Base-by-base conservation (phyloP, 2,113 vertebrate genomes). In the Callipepla californica region DNA sequence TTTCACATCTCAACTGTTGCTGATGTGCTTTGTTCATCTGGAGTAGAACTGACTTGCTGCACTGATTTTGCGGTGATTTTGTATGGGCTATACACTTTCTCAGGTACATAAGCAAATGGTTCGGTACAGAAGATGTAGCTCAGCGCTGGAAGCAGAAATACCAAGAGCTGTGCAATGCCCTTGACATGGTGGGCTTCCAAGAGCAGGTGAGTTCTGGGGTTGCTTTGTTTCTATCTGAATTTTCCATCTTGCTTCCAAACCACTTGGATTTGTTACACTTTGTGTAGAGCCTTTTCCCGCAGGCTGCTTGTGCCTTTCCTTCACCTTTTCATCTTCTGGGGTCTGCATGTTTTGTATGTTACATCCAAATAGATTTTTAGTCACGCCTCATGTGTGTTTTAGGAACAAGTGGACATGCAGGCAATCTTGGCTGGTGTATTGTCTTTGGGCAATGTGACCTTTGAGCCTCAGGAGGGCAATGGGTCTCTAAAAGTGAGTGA, bases 151-250 rank as follows among this genome's bases (percentile, higher is more conserved):
- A 94, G 21, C 80, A 87, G 51, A 98, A 97, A 70, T 98, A 98
- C 77, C 85, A 87, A 79, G 96, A 97, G 61, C 93, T 98, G 91
- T 97, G 96, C 94, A 98, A 98, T 83, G 98, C 98, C 38, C 96
- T 98, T 97, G 96, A 98, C 62, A 98, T 98, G 97, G 98, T 98
- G 83, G 98, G 98, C 61, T 98, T 98, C 90, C 96, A 98, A 77
- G 97, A 98, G 58, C 98, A 98, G 98, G 98, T 98, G 67, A 96
- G 95, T 94, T 80, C 47, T 63, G 20, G 45, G 12, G 22, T 50
- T 3, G 0, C 57, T 78, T 67, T 14, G 20, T 80, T 80, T 91
- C 57, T 6, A 7, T 48, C 51, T 85, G 3, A 62, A 61, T 80
- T 90, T 91, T 67, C 44, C 1, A 0, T 30, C 10, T 47, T 58